Conservation (phyloP, 2,113 vertebrate genomes). For the Psettodes erumei region DNA sequence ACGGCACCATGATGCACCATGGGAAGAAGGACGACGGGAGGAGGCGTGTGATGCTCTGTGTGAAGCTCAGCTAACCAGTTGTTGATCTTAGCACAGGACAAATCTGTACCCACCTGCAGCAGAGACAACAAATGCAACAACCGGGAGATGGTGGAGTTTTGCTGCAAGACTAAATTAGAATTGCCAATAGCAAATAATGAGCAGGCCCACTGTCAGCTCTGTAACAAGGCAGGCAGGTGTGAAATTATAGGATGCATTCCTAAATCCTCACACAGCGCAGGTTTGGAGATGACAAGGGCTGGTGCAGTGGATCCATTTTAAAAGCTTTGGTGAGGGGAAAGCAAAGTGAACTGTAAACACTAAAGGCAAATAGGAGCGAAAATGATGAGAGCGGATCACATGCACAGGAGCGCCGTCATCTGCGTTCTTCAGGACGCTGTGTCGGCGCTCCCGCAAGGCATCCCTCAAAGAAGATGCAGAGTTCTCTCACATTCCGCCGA, state of each 20-base stretch:
- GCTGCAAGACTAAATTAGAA: not conserved
- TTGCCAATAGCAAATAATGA: not conserved
- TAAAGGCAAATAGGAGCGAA: constrained; percentile 5
- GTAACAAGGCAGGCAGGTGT: constrained; percentile 30
- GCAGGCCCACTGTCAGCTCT: constrained; percentile 16
- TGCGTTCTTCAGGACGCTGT: constrained; percentile 13
- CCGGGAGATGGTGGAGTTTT: not conserved
- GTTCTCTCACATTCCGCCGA: constrained; percentile 10
- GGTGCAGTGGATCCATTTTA: not conserved
- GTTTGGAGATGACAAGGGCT: not conserved
- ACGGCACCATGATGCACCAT: no score
- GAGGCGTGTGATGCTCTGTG: no score
- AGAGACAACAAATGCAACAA: not conserved
- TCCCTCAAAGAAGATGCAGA: constrained; percentile 15
- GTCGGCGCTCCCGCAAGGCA: constrained; percentile 19
- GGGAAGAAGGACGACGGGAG: no score
- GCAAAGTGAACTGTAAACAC: not conserved
- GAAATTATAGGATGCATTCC: constrained; percentile 30
- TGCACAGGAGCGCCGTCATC: constrained; percentile 9
- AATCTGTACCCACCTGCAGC: no score
- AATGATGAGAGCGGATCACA: constrained; percentile 8
- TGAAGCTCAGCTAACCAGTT: no score
- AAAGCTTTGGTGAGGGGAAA: not conserved
- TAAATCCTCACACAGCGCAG: constrained; percentile 10
- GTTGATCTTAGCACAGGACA: no score